Base-by-base conservation (phyloP, 1,140 invertebrate genomes). In the Drosophila pruinosa region DNA sequence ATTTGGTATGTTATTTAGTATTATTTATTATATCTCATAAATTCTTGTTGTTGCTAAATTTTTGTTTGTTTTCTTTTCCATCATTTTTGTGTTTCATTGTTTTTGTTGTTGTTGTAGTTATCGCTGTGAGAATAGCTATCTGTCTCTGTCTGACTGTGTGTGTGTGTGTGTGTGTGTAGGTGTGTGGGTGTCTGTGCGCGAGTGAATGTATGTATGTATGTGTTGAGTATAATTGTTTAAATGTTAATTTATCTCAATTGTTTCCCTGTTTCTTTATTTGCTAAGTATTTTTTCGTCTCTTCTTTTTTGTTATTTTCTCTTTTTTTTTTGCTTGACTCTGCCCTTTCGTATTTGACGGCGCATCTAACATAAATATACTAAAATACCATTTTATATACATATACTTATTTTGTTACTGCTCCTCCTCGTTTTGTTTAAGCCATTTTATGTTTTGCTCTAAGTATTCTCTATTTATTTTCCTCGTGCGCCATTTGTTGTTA, bases 41-140 rank as follows among this genome's bases (percentile, higher is more conserved):
- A 89, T 89, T 89, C 85, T 50, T 89, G 85, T 80, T 85, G 86
- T 82, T 89, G 86, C 86, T 89, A 86, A 85, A 86, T 89, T 89
- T 89, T n/a, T n/a, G n/a, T n/a, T n/a, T 86, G 71, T 89, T 89
- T 89, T 81, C 39, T 79, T 77, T 83, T 82, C n/a, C 48, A 17
- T 52, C 28, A 10, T 28, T 28, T 28, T 19, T 45, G 34, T 21
- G 19, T 24, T 7, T 59, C 43, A 17, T 78, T 57, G 52, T 68
- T 64, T 31, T 75, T 53, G n/a, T 43, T 48, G 31, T 2, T 26
- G 57, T 67, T 53, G 77, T 75, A 72, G 53, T 64, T 38, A 48
- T 72, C 24, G 53, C 15, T 36, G 53, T 71, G 47, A 38, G 59
- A 58, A 34, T 69, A 5, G 64, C 22, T 64, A 15, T 57, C 10